phyloP scores from a whole-genome alignment of 2,888 invertebrate genomes.

The Conomelus anceps region DNA sequence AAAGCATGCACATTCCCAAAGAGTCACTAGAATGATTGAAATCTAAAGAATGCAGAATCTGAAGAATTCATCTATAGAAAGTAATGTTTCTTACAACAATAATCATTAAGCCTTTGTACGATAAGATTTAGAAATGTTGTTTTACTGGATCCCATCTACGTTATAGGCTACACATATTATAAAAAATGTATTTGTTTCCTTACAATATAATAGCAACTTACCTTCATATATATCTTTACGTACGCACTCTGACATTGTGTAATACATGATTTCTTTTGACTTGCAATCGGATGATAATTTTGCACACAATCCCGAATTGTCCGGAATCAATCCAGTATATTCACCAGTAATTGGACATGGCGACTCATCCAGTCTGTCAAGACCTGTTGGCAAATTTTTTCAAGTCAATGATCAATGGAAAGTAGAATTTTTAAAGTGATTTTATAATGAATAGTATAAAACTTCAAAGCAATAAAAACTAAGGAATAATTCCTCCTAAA shows the following conservation, averaged over 20 bases:
- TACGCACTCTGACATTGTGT: conserved; percentile 55
- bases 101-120: not conserved
- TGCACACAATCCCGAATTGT: conserved; percentile 53
- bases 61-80: not conserved
- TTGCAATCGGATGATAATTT: conserved; percentile 59
- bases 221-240: conserved; percentile 55
- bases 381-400: conserved; percentile 37
- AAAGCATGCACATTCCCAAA: not conserved
- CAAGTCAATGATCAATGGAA: conserved; percentile 33
- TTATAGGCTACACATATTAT: not conserved
- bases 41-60: too few species aligned
- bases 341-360: conserved; percentile 61
- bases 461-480: too few species aligned
- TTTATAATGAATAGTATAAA: too few species aligned
- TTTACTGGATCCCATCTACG: not conserved
- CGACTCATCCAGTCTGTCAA: conserved; percentile 44
- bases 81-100: not conserved
- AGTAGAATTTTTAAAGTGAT: conserved; percentile 24
- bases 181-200: not conserved
- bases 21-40: not conserved
- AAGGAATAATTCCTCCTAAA: too few species aligned
- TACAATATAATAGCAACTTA: conserved; percentile 34
- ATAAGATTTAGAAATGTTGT: not conserved
- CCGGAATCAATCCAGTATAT: conserved; percentile 57
- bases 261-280: conserved; percentile 59